These are phyloP conservation scores for Calonectris borealis DNA, from an alignment of 2,113 vertebrate species.

Conservation along the genomic window DNA sequence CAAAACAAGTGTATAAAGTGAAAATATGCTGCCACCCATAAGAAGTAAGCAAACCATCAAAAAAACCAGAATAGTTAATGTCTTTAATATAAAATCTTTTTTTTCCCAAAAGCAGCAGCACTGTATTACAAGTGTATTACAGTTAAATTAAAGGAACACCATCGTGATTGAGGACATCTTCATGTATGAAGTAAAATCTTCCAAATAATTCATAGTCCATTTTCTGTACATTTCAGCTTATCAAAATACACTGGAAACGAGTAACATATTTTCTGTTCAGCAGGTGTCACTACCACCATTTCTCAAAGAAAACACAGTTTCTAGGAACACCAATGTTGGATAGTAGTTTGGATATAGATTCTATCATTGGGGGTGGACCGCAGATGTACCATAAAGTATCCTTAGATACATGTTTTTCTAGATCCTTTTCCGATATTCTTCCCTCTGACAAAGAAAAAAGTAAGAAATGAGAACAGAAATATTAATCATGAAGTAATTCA, in stretches of 20 bases:
- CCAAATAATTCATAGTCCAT: neutral
- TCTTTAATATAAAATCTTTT: constrained; percentile 46
- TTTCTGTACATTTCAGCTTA: neutral
- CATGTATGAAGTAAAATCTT: neutral
- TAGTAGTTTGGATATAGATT: constrained; percentile 84
- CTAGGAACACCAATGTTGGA: constrained; percentile 74
- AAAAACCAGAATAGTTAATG: neutral
- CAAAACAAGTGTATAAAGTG: neutral
- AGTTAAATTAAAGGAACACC: constrained; percentile 18
- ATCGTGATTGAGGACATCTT: neutral
- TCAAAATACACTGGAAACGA: neutral
- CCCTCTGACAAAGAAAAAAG: constrained; percentile 77
- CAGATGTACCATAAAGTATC: constrained; percentile 92
- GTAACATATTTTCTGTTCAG: neutral
- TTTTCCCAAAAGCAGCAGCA: neutral
- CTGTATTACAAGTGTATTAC: neutral
- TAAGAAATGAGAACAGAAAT: neutral
- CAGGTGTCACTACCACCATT: constrained; percentile 88
- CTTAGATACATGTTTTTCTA: constrained; percentile 76
- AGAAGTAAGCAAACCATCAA: neutral
- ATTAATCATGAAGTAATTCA: neutral
- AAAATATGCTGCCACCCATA: neutral
- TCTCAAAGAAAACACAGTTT: constrained; percentile 89
- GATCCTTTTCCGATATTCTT: constrained; percentile 82
- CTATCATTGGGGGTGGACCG: constrained; percentile 94